Evolutionary conservation across 2,888 invertebrate species (phyloP).

Genomic region (Ophioninae sp.): DNA sequence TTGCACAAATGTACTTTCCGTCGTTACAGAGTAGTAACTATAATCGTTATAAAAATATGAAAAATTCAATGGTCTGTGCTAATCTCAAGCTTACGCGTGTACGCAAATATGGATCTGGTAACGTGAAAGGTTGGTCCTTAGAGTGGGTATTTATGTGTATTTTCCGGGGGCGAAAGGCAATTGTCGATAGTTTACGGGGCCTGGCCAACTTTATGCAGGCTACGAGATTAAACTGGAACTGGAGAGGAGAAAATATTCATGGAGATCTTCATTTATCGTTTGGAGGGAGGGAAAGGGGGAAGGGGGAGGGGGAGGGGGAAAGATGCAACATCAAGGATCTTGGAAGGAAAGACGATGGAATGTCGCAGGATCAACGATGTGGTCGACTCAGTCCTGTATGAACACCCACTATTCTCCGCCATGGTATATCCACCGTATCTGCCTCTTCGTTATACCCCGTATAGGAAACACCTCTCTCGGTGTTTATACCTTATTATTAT

Average conservation of each 20-base stretch:
- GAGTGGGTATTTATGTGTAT: slow-evolving; percentile 46
- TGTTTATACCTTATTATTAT: slow-evolving; percentile 56
- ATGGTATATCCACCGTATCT: slow-evolving; percentile 36
- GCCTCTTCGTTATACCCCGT: slow-evolving; percentile 32
- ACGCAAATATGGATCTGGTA: slow-evolving; percentile 11
- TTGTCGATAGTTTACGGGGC: slow-evolving; percentile 61
- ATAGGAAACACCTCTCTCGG: slow-evolving; percentile 50
- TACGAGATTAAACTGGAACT: slow-evolving; percentile 62
- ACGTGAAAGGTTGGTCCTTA: slow-evolving; percentile 22
- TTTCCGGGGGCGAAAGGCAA: slow-evolving; percentile 48
- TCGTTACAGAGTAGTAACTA: too few relatives aligned
- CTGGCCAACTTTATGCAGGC: slow-evolving; percentile 54
- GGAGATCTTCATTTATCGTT: slow-evolving; percentile 62
- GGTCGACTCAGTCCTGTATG: slow-evolving; percentile 68
- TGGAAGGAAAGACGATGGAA: slow-evolving; percentile 58
- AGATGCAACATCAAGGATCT: slow-evolving; percentile 60
- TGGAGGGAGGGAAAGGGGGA: too few relatives aligned
- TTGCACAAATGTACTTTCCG: too few relatives aligned
- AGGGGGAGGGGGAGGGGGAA: too few relatives aligned
- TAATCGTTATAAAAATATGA: slow-evolving; percentile 40
- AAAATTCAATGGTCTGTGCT: slow-evolving; percentile 48
- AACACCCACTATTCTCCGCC: slow-evolving; percentile 72
- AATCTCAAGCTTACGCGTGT: slow-evolving; percentile 52
- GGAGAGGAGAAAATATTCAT: slow-evolving; percentile 51
- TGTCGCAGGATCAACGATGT: slow-evolving; percentile 57